Percentiles rank a stretch among this genome's conserved stretches.
Conservation (phyloP, 2,888 invertebrate genomes). For the Catocala fraxini region DNA sequence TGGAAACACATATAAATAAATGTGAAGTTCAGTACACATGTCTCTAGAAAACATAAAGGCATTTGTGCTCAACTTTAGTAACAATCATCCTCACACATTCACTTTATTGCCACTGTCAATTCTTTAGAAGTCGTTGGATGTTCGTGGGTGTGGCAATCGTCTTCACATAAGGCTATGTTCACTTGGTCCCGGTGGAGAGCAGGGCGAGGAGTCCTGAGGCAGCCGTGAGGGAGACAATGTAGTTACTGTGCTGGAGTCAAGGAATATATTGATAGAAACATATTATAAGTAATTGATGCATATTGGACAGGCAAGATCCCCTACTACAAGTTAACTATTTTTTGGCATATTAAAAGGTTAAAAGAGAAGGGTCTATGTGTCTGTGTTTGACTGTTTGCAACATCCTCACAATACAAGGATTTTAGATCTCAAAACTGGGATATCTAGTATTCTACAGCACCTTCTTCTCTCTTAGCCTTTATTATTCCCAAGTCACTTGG, state of each 20-base stretch:
- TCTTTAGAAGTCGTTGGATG: constrained; percentile 41
- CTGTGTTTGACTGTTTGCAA: too few species aligned
- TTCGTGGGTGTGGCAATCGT: constrained; percentile 45
- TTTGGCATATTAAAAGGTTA: too few species aligned
- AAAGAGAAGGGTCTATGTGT: too few species aligned
- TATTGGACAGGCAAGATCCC: too few species aligned
- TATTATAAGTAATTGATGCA: neutral
- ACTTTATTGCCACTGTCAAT: constrained; percentile 46
- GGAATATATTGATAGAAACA: constrained; percentile 50
- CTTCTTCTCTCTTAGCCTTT: too few species aligned
- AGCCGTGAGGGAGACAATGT: constrained; percentile 95
- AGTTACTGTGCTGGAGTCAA: constrained; percentile 89
- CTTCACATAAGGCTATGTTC: constrained; percentile 59
- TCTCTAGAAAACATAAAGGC: constrained; percentile 37
- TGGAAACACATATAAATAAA: constrained; percentile 49
- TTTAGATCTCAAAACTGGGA: too few species aligned
- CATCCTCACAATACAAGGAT: too few species aligned
- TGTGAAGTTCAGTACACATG: constrained; percentile 43
- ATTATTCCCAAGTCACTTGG: too few species aligned
- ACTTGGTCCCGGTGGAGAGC: constrained; percentile 97
- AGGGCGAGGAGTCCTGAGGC: constrained; percentile 97
- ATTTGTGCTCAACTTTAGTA: constrained; percentile 36
- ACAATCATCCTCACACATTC: constrained; percentile 48
- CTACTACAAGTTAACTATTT: too few species aligned
- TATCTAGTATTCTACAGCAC: too few species aligned